Percentiles rank a stretch among this genome's conserved stretches.
Conservation (phyloP, 2,113 vertebrate genomes). For the Coracopsis vasa region DNA sequence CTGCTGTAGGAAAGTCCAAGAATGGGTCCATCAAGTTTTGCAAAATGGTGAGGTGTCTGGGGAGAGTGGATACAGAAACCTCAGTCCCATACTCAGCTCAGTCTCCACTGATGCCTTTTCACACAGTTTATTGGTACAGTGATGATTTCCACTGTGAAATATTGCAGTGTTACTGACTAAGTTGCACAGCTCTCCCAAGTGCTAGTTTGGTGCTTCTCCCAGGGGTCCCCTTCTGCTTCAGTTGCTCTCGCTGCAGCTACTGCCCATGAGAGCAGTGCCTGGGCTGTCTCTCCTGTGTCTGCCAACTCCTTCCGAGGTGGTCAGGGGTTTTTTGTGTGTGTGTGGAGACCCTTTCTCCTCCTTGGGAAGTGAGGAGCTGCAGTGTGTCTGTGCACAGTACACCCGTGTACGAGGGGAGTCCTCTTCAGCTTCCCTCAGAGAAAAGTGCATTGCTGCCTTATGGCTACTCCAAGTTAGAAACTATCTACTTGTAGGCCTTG, state of each 20-base stretch:
- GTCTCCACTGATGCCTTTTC: neutral
- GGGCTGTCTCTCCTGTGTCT: neutral
- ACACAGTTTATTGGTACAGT: neutral
- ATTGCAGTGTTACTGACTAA: accelerated
- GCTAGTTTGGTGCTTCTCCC: accelerated
- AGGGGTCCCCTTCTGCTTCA: accelerated
- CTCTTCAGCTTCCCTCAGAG: neutral
- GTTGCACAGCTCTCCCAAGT: neutral
- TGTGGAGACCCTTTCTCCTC: neutral
- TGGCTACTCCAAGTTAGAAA: neutral
- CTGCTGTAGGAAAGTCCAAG: accelerated
- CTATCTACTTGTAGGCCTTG: neutral
- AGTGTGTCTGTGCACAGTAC: neutral
- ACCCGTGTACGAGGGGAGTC: neutral
- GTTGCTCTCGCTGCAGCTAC: neutral
- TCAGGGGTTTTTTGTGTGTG: neutral
- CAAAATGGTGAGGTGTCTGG: neutral
- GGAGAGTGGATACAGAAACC: neutral
- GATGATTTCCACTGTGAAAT: neutral
- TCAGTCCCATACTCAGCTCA: neutral
- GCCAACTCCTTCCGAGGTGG: neutral
- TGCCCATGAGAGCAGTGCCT: neutral
- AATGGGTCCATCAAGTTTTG: neutral
- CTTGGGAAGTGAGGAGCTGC: neutral
- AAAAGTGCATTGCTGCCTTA: neutral